These are phyloP conservation scores for Hozukius guyotensis DNA, from an alignment of 2,797 vertebrate genomes.

Conservation along the genomic window DNA sequence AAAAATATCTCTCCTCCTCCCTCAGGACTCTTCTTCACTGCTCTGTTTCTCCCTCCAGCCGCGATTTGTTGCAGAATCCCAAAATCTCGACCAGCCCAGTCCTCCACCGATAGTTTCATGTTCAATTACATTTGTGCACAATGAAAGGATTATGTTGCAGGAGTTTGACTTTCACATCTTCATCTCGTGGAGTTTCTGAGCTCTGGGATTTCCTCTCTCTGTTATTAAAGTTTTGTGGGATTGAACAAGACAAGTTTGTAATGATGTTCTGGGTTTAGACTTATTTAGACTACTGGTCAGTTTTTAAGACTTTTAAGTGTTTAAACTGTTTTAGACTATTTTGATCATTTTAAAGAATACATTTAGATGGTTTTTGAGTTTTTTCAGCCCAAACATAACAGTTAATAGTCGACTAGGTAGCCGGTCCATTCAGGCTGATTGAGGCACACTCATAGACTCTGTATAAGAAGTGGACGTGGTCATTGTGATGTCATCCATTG, in stretches of 20 bases:
- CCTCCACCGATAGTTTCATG: neutral
- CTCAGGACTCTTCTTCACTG: slow-evolving; percentile 14
- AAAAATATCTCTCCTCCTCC: slow-evolving; percentile 36
- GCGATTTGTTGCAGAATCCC: slow-evolving; percentile 20
- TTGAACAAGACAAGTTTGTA: neutral
- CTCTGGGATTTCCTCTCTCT: neutral
- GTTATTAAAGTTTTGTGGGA: neutral
- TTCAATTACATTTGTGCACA: neutral
- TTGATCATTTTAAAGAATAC: neutral
- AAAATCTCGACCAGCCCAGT: neutral
- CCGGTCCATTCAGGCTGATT: neutral
- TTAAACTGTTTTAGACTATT: neutral
- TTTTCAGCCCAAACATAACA: neutral
- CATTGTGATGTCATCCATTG: too few species aligned
- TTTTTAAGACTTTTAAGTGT: neutral
- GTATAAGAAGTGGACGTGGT: too few species aligned
- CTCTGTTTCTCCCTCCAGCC: slow-evolving; percentile 15
- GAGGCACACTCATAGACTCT: neutral
- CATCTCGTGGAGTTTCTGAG: neutral
- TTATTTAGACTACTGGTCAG: neutral
- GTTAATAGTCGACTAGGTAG: neutral
- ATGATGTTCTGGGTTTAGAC: neutral
- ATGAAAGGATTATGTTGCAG: neutral
- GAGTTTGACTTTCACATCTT: neutral
- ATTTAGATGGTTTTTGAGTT: neutral